phyloP scores from a whole-genome alignment of 2,113 vertebrate genomes.

The Condylura cristata region DNA sequence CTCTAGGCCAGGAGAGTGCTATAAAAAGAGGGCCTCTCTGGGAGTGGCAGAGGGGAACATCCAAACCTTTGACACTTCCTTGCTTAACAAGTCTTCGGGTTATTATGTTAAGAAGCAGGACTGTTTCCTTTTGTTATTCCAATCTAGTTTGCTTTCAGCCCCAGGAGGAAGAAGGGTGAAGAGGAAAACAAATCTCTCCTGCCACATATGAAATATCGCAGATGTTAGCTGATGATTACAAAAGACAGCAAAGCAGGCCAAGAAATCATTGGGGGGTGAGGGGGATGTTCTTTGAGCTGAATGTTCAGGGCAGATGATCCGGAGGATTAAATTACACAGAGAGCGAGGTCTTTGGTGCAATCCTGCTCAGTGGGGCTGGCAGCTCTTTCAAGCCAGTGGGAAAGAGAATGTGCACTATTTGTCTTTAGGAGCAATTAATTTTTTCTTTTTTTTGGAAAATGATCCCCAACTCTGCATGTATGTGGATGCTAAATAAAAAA shows the following conservation, averaged over 20 bases:
- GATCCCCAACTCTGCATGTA: neutral
- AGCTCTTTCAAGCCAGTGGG: constrained; percentile 25
- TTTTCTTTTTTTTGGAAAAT: constrained; percentile 33
- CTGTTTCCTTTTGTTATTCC: constrained; percentile 5
- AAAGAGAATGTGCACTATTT: neutral
- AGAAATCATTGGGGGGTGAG: neutral
- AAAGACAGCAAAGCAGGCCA: constrained; percentile 45
- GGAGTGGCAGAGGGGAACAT: neutral
- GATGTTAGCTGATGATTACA: constrained; percentile 66
- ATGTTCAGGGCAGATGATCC: constrained; percentile 43
- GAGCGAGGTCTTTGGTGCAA: neutral
- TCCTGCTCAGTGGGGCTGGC: neutral
- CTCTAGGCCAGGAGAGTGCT: neutral
- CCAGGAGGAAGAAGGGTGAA: constrained; percentile 31
- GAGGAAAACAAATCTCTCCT: constrained; percentile 29
- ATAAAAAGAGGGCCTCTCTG: neutral
- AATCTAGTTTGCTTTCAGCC: constrained; percentile 26
- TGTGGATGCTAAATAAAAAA: neutral
- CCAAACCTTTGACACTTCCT: neutral
- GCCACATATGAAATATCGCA: constrained; percentile 41
- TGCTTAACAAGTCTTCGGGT: constrained; percentile 2
- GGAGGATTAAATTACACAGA: constrained; percentile 51
- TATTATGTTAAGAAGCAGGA: neutral
- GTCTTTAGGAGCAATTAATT: neutral
- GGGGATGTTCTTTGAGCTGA: neutral